Conservation (phyloP, 1,140 invertebrate species). For the Lordiphosa stackelbergi region DNA sequence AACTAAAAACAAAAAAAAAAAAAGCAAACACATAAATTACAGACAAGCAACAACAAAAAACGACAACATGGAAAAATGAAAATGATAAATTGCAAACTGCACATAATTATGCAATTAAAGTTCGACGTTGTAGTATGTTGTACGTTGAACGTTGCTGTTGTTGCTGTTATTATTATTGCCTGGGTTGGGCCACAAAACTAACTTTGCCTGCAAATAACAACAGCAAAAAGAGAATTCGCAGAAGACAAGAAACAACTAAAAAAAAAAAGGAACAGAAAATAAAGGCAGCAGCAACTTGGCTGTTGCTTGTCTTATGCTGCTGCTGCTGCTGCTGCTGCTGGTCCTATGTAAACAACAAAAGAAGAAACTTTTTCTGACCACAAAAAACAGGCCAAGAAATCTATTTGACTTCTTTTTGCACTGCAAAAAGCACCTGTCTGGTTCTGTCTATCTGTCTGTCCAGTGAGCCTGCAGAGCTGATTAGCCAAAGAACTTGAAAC, state of each 20-base stretch:
- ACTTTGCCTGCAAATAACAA: conserved; percentile 30
- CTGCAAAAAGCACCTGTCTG: too few species aligned
- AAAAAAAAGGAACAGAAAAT: conserved; percentile 28
- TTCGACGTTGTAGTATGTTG: conserved; percentile 66
- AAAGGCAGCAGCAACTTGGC: conserved; percentile 32
- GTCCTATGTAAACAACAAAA: conserved; percentile 27
- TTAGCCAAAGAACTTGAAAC: neutral
- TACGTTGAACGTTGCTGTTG: conserved; percentile 27
- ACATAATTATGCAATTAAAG: conserved; percentile 77
- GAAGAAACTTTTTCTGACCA: conserved; percentile 13
- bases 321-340: conserved; percentile 18
- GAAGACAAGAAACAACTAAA: conserved; percentile 14
- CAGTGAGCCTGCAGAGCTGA: too few species aligned
- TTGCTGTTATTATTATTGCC: conserved; percentile 61
- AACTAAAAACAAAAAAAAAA: conserved; percentile 19
- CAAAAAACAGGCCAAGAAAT: conserved; percentile 17
- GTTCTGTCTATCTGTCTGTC: too few species aligned
- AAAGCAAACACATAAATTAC: conserved; percentile 60
- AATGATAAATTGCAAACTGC: conserved; percentile 77
- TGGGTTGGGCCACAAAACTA: conserved; percentile 51
- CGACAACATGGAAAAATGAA: conserved; percentile 74
- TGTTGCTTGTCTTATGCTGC: conserved; percentile 23
- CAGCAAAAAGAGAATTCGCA: conserved; percentile 15
- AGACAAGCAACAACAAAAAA: conserved; percentile 39
- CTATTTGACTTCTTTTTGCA: conserved; percentile 20